Evolutionary conservation across 2,797 vertebrate species (phyloP).

Genomic region (Pseudochirops cupreus): DNA sequence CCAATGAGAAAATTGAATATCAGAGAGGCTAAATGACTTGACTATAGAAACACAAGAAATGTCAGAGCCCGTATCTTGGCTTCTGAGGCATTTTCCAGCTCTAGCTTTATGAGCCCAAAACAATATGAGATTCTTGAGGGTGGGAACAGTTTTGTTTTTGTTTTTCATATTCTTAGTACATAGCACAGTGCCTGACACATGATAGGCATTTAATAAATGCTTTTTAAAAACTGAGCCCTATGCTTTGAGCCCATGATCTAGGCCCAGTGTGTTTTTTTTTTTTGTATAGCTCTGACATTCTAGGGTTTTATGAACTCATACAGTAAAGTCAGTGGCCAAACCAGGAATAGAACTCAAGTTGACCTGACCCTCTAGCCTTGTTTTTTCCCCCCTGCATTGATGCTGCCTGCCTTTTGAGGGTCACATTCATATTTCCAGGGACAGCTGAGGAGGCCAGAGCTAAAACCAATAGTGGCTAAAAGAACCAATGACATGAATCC

Average conservation of each 20-base stretch:
- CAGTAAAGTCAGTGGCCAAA: neutral
- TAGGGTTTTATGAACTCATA: neutral
- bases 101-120: neutral
- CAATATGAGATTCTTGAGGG: neutral
- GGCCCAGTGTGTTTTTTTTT: neutral
- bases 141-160: neutral
- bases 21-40: neutral
- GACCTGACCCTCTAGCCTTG: neutral
- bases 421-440: neutral
- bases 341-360: neutral
- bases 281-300: neutral
- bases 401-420: neutral
- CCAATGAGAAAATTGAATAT: neutral
- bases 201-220: neutral
- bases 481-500: neutral
- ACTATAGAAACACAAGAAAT: neutral
- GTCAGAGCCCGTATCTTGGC: neutral
- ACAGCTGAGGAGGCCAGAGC: neutral
- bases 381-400: neutral
- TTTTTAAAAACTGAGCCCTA: neutral
- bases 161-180: neutral
- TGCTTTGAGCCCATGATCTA: neutral
- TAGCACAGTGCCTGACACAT: neutral
- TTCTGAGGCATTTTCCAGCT: neutral
- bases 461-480: neutral